Evolutionary conservation across 2,113 vertebrate species (phyloP).

Genomic region (Dicentrarchus labrax): DNA sequence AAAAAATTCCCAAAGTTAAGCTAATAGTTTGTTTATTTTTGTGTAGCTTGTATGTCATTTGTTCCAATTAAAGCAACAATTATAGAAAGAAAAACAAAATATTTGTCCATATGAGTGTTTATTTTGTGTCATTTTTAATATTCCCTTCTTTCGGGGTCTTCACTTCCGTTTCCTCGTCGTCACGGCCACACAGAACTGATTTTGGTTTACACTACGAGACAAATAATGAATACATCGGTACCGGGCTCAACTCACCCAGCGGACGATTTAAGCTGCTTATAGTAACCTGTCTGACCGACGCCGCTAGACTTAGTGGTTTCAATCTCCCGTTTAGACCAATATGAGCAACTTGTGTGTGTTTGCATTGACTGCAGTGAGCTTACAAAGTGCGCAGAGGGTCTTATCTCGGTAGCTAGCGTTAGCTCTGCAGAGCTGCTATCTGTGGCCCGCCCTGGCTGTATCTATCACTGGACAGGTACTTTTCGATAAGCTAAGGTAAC

Average conservation of each 20-base stretch:
- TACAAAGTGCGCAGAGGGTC: conserved; percentile 58
- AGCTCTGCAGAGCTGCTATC: conserved; percentile 53
- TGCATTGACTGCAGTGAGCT: conserved; percentile 14
- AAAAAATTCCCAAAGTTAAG: too few species aligned
- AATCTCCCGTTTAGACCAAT: background rate
- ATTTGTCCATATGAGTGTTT: background rate
- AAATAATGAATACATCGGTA: conserved; percentile 13
- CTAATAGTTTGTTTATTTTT: background rate
- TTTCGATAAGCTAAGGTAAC: conserved; percentile 53
- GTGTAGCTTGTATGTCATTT: background rate
- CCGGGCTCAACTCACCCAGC: background rate
- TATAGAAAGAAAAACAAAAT: background rate
- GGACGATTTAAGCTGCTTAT: background rate
- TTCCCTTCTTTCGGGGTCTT: background rate
- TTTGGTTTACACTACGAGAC: background rate
- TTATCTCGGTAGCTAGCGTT: conserved; percentile 61
- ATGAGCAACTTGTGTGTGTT: conserved; percentile 47
- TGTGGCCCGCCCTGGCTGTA: conserved; percentile 29
- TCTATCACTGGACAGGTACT: conserved; percentile 4
- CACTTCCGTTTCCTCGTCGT: conserved; percentile 69
- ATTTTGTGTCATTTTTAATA: background rate
- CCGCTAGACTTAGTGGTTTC: fast-evolving
- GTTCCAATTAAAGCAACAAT: background rate
- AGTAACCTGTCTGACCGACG: background rate
- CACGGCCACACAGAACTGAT: conserved; percentile 26